A percentile compares a stretch with the other conserved stretches of the same genome.
Evolutionary conservation across 2,888 invertebrate species (phyloP).

Genomic region (Amorpha juglandis): DNA sequence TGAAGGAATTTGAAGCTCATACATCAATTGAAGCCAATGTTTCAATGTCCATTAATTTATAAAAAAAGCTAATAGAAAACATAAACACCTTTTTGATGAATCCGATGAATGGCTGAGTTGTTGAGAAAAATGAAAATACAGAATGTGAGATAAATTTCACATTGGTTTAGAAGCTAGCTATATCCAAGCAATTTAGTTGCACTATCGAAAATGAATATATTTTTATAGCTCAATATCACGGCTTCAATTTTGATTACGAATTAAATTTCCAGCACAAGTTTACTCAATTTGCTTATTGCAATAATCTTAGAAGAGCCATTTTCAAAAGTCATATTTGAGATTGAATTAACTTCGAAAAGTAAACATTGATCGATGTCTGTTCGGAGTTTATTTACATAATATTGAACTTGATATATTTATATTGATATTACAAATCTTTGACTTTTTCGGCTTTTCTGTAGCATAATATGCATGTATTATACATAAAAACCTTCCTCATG

Average conservation of each 20-base stretch:
- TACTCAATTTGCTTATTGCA: neutral
- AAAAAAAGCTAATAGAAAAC: too few species aligned
- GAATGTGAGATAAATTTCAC: neutral
- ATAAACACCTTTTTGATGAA: too few species aligned
- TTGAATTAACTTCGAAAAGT: constrained; percentile 1
- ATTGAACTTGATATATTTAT: neutral
- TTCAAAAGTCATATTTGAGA: neutral
- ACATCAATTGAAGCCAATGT: too few species aligned
- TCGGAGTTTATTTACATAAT: neutral
- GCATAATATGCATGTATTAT: too few species aligned
- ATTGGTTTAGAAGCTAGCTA: neutral
- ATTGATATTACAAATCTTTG: too few species aligned
- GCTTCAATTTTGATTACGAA: neutral
- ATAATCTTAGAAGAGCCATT: neutral
- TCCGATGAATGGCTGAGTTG: neutral
- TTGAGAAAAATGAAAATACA: neutral
- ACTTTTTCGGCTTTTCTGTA: too few species aligned
- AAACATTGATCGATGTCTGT: neutral
- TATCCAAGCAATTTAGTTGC: neutral
- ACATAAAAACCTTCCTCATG: too few species aligned
- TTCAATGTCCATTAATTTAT: too few species aligned
- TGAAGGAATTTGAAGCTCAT: too few species aligned
- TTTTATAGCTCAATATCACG: constrained; percentile 5
- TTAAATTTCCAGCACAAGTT: constrained; percentile 1
- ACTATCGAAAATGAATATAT: neutral